phyloP scores from a whole-genome alignment of 1,140 invertebrate species.

The Oppia nitens region DNA sequence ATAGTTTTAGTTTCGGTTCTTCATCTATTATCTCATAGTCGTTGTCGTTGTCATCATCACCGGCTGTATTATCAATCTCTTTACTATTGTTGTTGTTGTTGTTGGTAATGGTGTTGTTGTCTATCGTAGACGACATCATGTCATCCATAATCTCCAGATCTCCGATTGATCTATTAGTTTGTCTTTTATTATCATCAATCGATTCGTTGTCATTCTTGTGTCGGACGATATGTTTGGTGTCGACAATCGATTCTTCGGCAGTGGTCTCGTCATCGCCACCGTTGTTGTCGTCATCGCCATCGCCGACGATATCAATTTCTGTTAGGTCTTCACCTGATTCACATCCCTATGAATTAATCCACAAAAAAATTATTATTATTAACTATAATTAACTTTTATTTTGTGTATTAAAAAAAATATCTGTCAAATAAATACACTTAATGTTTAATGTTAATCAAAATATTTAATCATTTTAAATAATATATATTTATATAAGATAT shows the following conservation, averaged over 20 bases:
- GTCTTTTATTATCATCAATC: background rate
- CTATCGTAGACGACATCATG: background rate
- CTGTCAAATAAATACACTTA: too few species aligned
- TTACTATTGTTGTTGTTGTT: background rate
- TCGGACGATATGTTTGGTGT: background rate
- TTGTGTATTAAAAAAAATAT: too few species aligned
- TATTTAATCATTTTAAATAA: too few species aligned
- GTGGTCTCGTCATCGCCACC: background rate
- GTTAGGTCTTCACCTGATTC: background rate
- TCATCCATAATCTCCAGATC: background rate
- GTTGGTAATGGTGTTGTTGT: background rate
- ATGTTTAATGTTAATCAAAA: too few species aligned
- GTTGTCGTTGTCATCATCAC: background rate
- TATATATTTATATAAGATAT: too few species aligned
- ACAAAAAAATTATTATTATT: too few species aligned
- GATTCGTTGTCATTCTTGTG: background rate
- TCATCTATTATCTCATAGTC: background rate
- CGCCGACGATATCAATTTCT: background rate
- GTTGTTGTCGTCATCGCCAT: background rate
- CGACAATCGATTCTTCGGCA: background rate
- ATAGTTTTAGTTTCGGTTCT: conserved; percentile 3
- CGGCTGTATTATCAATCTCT: background rate
- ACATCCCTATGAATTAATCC: background rate
- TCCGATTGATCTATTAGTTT: background rate
- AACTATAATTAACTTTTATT: too few species aligned